These are phyloP conservation scores for Hydrotaea cyrtoneurina DNA, from an alignment of 2,888 invertebrate genomes.

Conservation along the genomic window DNA sequence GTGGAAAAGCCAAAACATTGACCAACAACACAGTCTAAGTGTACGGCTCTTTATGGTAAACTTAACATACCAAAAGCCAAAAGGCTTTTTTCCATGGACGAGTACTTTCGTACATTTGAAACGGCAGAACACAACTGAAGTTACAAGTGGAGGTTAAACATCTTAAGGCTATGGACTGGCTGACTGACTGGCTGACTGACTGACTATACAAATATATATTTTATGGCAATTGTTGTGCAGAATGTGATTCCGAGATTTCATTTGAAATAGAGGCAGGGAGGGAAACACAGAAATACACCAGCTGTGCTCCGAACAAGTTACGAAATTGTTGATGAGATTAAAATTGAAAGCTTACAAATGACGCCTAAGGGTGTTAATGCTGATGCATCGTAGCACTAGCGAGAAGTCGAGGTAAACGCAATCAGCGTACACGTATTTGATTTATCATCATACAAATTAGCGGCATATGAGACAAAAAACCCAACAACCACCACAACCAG, in stretches of 20 bases:
- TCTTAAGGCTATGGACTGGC: conserved; percentile 51
- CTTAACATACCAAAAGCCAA: conserved; percentile 52
- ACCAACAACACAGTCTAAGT: conserved; percentile 23
- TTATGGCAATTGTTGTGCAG: conserved; percentile 60
- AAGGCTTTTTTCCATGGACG: conserved; percentile 35
- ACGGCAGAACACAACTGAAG: conserved; percentile 12
- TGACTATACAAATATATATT: conserved; percentile 44
- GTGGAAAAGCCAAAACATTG: conserved; percentile 32
- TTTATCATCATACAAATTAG: conserved; percentile 66
- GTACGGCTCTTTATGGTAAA: conserved; percentile 59
- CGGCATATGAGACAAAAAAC: conserved; percentile 56
- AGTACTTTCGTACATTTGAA: neutral
- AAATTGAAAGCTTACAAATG: conserved; percentile 57
- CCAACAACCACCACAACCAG: conserved; percentile 30
- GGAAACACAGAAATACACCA: conserved; percentile 53
- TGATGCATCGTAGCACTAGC: neutral
- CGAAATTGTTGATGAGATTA: conserved; percentile 66
- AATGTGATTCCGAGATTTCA: conserved; percentile 39
- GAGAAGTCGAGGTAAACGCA: neutral
- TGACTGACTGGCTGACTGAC: conserved; percentile 32
- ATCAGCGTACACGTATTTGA: conserved; percentile 51
- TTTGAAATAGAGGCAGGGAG: neutral
- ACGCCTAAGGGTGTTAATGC: conserved; percentile 59
- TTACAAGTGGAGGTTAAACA: conserved; percentile 66
- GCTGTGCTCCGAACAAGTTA: conserved; percentile 63